phyloP scores from a whole-genome alignment of 2,113 vertebrate species.

The Gymnarchus niloticus region DNA sequence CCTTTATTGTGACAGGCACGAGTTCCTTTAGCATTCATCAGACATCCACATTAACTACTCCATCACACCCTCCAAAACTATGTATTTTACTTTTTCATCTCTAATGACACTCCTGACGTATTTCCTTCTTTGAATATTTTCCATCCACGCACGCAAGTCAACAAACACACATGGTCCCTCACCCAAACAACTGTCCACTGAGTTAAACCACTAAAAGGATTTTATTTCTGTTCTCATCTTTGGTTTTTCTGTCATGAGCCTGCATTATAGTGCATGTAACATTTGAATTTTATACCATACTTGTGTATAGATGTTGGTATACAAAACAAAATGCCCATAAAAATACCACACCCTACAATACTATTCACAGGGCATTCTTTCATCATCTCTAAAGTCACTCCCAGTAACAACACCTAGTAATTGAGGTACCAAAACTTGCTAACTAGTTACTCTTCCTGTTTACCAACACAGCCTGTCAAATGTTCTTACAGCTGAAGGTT shows the following conservation, averaged over 20 bases:
- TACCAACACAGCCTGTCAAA: neutral
- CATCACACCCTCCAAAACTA: conserved; percentile 51
- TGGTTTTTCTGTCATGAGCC: neutral
- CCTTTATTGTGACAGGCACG: neutral
- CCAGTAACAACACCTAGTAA: conserved; percentile 22
- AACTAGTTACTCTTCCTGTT: neutral
- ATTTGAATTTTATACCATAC: neutral
- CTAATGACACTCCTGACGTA: neutral
- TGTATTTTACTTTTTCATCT: conserved; percentile 24
- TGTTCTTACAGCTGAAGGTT: neutral
- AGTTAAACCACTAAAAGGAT: neutral
- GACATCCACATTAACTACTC: neutral
- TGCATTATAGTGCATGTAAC: neutral
- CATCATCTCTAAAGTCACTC: conserved; percentile 34
- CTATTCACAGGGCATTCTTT: conserved; percentile 37
- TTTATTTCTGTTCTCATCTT: neutral
- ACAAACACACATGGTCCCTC: neutral
- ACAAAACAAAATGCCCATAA: neutral
- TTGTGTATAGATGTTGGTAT: neutral
- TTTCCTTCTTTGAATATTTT: neutral
- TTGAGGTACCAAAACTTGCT: neutral
- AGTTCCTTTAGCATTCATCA: neutral
- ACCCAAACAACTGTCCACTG: neutral
- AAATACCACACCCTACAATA: neutral
- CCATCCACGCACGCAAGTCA: neutral